Conservation (phyloP, 2,797 vertebrate genomes). For the Neosalanx taihuensis region DNA sequence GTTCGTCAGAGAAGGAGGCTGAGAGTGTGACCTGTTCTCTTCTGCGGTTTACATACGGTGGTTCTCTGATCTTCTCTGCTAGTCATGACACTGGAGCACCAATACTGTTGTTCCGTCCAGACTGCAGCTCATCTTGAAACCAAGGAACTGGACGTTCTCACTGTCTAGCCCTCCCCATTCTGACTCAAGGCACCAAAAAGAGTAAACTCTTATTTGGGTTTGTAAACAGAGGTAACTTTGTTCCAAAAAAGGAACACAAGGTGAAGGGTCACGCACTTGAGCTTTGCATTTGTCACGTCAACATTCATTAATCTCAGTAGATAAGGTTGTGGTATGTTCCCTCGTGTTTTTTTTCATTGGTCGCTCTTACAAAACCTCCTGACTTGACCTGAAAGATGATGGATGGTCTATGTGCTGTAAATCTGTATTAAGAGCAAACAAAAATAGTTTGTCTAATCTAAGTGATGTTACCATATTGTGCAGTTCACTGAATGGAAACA, state of each 20-base stretch:
- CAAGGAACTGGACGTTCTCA: slow-evolving; percentile 36
- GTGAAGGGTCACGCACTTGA: slow-evolving; percentile 53
- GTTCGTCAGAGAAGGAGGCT: too few relatives aligned
- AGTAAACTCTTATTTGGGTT: slow-evolving; percentile 37
- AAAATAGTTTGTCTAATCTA: neutral
- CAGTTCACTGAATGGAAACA: neutral
- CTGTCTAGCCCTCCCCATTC: slow-evolving; percentile 24
- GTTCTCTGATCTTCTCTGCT: slow-evolving; percentile 16
- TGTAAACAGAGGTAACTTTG: slow-evolving; percentile 51
- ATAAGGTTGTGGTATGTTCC: slow-evolving; percentile 59
- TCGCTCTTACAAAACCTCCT: too few relatives aligned
- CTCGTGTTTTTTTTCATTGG: slow-evolving; percentile 51
- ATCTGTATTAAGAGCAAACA: too few relatives aligned
- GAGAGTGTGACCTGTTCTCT: slow-evolving; percentile 28
- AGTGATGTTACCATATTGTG: neutral
- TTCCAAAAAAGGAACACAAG: slow-evolving; percentile 42
- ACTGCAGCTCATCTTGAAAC: slow-evolving; percentile 49
- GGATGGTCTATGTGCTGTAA: too few relatives aligned
- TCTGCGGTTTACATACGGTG: neutral
- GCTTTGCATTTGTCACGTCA: slow-evolving; percentile 63
- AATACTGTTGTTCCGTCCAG: slow-evolving; percentile 29
- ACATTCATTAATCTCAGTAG: slow-evolving; percentile 57
- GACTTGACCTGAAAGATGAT: too few relatives aligned
- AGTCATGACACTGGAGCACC: slow-evolving; percentile 36
- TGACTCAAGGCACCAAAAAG: slow-evolving; percentile 34